Conservation (phyloP, 2,113 vertebrate species). For the Cyprinus carpio region DNA sequence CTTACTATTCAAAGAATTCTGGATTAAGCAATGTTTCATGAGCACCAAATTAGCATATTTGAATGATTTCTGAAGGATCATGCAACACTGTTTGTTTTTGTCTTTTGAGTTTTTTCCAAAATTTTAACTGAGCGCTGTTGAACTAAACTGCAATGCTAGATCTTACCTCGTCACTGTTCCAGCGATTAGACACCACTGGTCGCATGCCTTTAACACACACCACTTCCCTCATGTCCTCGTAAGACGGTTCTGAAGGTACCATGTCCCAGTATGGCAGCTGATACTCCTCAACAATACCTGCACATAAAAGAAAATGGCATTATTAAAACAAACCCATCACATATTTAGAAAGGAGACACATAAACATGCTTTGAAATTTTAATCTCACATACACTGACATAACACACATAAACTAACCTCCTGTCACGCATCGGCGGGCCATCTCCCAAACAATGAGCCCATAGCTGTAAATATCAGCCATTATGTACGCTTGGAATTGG, state of each 20-base stretch:
- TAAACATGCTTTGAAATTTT: neutral
- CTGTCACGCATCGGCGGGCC: slow-evolving; percentile 89
- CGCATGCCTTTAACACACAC: slow-evolving; percentile 92
- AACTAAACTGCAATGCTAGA: neutral
- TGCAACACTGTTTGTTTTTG: neutral
- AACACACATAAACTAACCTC: slow-evolving; percentile 74
- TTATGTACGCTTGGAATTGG: slow-evolving; percentile 95
- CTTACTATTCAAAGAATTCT: neutral
- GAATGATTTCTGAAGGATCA: neutral
- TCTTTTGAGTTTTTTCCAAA: too few relatives aligned
- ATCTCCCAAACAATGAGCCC: slow-evolving; percentile 96
- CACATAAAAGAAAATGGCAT: neutral
- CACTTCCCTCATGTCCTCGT: slow-evolving; percentile 95
- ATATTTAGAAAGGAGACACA: neutral
- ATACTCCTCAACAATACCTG: slow-evolving; percentile 95
- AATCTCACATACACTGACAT: neutral
- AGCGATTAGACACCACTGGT: slow-evolving; percentile 91
- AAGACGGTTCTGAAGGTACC: slow-evolving; percentile 93
- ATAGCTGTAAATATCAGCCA: slow-evolving; percentile 99
- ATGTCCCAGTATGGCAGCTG: slow-evolving; percentile 94
- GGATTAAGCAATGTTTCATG: neutral
- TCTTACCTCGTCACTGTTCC: slow-evolving; percentile 95
- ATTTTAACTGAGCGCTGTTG: neutral
- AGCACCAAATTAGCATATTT: neutral
- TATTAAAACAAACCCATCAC: neutral